These are phyloP conservation scores for Campoletis sonorensis DNA, from an alignment of 1,140 invertebrate species.

Conservation along the genomic window DNA sequence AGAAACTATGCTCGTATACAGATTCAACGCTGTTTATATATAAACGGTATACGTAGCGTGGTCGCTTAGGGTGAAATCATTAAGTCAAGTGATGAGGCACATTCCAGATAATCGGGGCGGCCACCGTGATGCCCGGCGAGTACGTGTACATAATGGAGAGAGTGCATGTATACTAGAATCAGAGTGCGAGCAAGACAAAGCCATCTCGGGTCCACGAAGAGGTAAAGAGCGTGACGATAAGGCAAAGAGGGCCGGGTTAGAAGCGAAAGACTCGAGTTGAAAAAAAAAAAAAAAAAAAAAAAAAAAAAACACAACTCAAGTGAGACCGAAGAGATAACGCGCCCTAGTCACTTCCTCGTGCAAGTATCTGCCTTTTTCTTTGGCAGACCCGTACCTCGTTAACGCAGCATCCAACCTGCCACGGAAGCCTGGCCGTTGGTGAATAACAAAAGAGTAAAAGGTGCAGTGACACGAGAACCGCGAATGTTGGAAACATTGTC, in stretches of 20 bases:
- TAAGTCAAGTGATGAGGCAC: slow-evolving; percentile 54
- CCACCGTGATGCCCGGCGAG: slow-evolving; percentile 26
- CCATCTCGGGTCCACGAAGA: not conserved
- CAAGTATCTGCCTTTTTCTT: not conserved
- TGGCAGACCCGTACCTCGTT: not conserved
- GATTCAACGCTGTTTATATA: slow-evolving; percentile 10
- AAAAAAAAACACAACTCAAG: not conserved
- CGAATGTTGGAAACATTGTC: slow-evolving; percentile 7
- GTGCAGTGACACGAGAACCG: too few species aligned
- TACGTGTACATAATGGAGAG: not conserved
- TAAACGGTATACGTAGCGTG: slow-evolving; percentile 31
- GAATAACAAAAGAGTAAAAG: not conserved
- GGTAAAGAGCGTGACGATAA: slow-evolving; percentile 35
- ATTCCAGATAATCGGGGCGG: slow-evolving; percentile 46
- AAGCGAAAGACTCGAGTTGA: not conserved
- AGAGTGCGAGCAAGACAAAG: slow-evolving; percentile 19
- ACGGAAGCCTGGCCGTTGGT: not conserved
- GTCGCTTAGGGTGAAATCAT: slow-evolving; percentile 46
- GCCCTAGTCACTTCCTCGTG: not conserved
- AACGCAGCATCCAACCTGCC: not conserved
- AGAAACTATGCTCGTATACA: not conserved
- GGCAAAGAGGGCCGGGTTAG: slow-evolving; percentile 1
- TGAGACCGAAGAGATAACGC: slow-evolving; percentile 29
- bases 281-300: not conserved
- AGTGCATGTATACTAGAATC: slow-evolving; percentile 10